These are phyloP conservation scores for Pachyrhynchus sulphureomaculatus DNA, from an alignment of 1,140 invertebrate genomes.

Conservation along the genomic window DNA sequence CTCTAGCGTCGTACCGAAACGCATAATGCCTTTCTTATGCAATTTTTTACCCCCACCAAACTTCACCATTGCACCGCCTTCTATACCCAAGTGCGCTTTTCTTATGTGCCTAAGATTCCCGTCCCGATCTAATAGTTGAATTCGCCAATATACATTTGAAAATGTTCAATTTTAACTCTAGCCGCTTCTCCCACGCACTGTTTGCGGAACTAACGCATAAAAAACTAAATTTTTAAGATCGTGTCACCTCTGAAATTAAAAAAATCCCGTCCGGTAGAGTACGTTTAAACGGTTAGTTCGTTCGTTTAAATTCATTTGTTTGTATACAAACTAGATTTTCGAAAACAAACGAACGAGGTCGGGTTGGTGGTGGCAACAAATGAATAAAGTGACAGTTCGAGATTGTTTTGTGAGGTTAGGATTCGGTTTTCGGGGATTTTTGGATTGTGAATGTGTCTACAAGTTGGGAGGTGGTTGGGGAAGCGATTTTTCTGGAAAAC, in stretches of 20 bases:
- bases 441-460: no score
- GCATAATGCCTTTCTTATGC: conserved; percentile 35
- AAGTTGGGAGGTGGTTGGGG: not conserved
- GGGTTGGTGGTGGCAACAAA: conserved; percentile 8
- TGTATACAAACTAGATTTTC: conserved; percentile 8
- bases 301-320: not conserved
- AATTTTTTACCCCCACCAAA: conserved; percentile 16
- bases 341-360: not conserved
- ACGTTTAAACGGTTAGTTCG: no score
- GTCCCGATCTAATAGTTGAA: conserved; percentile 22
- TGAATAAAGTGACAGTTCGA: conserved; percentile 23
- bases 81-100: conserved; percentile 29
- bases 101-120: conserved; percentile 26
- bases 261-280: conserved; percentile 1
- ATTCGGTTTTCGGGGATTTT: not conserved
- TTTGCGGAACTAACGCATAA: conserved; percentile 6
- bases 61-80: conserved; percentile 17
- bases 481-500: no score
- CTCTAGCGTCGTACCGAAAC: conserved; percentile 29
- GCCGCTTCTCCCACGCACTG: conserved; percentile 18
- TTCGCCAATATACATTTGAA: conserved; percentile 32
- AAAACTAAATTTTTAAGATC: not conserved
- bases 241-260: not conserved
- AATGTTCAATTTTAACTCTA: conserved; percentile 32
- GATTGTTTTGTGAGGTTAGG: conserved; percentile 33